phyloP scores from a whole-genome alignment of 2,113 vertebrate genomes.

The Anser cygnoides region DNA sequence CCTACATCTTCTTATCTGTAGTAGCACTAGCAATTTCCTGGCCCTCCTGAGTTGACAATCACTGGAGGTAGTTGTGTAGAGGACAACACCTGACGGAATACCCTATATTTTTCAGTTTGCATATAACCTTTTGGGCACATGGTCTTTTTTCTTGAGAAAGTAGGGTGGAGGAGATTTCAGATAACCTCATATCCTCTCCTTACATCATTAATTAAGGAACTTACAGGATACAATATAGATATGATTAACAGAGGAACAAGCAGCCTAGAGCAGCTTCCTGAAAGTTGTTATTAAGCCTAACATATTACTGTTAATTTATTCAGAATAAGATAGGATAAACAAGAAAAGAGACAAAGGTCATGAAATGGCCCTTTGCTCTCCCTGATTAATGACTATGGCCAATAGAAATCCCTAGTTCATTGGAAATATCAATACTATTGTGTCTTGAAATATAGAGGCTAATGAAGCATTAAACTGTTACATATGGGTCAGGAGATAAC shows the following conservation, averaged over 20 bases:
- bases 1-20: neutral
- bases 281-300: neutral
- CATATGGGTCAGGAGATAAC: neutral
- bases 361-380: constrained; percentile 24
- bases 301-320: neutral
- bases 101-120: neutral
- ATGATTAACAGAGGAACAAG: neutral
- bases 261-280: neutral
- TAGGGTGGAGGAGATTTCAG: neutral
- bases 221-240: neutral
- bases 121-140: neutral
- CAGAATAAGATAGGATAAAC: neutral
- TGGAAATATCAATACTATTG: neutral
- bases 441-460: neutral
- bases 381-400: constrained; percentile 14
- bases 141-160: neutral
- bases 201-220: neutral
- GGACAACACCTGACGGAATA: neutral
- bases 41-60: neutral
- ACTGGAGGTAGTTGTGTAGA: neutral
- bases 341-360: neutral
- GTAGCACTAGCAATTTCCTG: neutral
- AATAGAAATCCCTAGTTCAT: neutral
- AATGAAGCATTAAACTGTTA: neutral
- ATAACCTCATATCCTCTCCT: neutral